A percentile compares a stretch with the other conserved stretches of the same genome.
Evolutionary conservation across 1,140 invertebrate species (phyloP).

Genomic region (Marisa cornuarietis): DNA sequence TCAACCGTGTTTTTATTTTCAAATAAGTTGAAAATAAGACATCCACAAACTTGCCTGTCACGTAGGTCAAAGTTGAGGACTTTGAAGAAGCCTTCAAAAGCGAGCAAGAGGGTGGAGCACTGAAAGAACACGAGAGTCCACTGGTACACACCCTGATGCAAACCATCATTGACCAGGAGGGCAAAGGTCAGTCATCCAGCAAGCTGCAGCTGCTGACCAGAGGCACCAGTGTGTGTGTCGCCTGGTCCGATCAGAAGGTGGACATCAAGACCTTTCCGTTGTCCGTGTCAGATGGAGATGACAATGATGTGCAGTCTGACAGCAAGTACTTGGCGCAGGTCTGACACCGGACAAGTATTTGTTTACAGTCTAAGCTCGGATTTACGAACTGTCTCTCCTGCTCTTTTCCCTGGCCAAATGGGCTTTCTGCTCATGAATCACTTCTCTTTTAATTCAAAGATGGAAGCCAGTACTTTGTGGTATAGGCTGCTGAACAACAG

Average conservation of each 20-base stretch:
- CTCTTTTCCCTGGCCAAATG: too few species aligned
- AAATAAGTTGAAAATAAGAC: too few species aligned
- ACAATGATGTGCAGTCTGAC: constrained; percentile 14
- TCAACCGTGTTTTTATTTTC: too few species aligned
- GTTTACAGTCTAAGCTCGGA: too few species aligned
- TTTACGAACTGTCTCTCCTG: too few species aligned
- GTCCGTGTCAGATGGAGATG: constrained; percentile 20
- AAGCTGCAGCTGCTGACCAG: constrained; percentile 34
- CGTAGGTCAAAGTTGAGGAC: constrained; percentile 27
- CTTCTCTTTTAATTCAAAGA: too few species aligned
- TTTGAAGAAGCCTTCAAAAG: constrained; percentile 27
- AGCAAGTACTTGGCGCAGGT: constrained; percentile 1
- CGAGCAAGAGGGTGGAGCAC: constrained; percentile 24
- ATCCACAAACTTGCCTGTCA: not conserved
- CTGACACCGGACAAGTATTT: not conserved
- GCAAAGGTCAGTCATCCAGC: constrained; percentile 13
- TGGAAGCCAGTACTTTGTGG: too few species aligned
- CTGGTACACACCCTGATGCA: constrained; percentile 29
- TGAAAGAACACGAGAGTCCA: constrained; percentile 26
- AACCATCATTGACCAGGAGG: constrained; percentile 16
- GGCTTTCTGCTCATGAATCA: too few species aligned
- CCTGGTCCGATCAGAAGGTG: constrained; percentile 43
- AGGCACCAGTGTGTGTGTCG: constrained; percentile 31
- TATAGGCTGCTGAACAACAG: too few species aligned
- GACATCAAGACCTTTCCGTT: constrained; percentile 36